phyloP scores from a whole-genome alignment of 1,140 invertebrate genomes.

The Leptinotarsa texana region DNA sequence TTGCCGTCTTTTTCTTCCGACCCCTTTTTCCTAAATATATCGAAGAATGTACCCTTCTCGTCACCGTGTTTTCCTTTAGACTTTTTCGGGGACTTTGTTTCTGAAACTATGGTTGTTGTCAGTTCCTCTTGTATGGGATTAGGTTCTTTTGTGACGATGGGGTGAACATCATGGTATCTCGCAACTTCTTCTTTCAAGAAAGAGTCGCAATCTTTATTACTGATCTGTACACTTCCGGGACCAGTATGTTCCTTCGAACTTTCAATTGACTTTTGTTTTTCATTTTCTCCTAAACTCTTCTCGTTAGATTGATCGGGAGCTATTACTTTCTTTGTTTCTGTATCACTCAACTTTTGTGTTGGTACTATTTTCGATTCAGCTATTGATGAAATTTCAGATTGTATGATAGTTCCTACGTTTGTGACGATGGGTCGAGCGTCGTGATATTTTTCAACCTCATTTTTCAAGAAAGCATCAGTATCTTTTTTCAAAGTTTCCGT shows the following conservation, averaged over 20 bases:
- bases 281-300: conserved; percentile 10
- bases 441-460: conserved; percentile 35
- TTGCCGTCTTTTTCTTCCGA: conserved; percentile 20
- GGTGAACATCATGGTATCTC: conserved; percentile 34
- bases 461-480: conserved; percentile 26
- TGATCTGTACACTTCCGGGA: background rate
- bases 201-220: conserved; percentile 10
- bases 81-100: background rate
- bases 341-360: background rate
- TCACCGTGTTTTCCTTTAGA: background rate
- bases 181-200: conserved; percentile 36
- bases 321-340: conserved; percentile 18
- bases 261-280: background rate
- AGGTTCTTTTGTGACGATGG: background rate
- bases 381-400: conserved; percentile 28
- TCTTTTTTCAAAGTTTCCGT: conserved; percentile 22
- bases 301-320: conserved; percentile 29
- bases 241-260: no score
- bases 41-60: conserved; percentile 22
- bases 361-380: conserved; percentile 27
- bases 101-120: background rate
- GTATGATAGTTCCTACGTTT: conserved; percentile 10
- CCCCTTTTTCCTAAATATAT: conserved; percentile 27
- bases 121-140: background rate
- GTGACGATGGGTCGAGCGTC: conserved; percentile 28